Evolutionary conservation across 2,888 invertebrate species (phyloP), one percentile per base, ranked within the genome.

Genomic region (Thumatha senex): DNA sequence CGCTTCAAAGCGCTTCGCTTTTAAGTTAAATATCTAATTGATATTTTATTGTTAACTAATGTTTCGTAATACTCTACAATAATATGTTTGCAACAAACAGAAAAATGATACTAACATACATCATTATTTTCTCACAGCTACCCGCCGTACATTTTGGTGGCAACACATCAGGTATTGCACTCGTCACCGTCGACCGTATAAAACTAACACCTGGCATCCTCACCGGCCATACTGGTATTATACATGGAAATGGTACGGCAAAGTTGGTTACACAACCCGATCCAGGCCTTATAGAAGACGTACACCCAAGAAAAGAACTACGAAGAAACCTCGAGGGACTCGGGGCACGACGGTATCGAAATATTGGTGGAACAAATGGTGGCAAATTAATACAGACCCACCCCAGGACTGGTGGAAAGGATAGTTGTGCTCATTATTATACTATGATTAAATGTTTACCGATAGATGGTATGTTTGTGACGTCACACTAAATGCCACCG

Each of bases 351-450:
- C 1, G 7, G 12, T 7, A 7, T 14, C 14, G 7, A 36, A 9
- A 36, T 7, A 34, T 33, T 42, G 42, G 42, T 42, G 42, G 42
- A 34, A 42, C 33, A 34, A 42, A 18, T 42, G 42, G 42, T 42
- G 42, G 42, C 15, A 42, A 15, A 33, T 10, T 9, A 7, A 8
- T 0, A 34, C 42, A 0, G 5, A 1, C 1, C n/a, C 1, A 33
- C 9, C 18, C 5, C 42, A 18, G 10, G 33, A 42, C 9, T 42
- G 42, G 42, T 42, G 33, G 33, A 42, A 42, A 18, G 42, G 42
- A n/a, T 42, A 42, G 42, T 9, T 18, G 1, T 36, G 14, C 18
- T 24, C 5, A 24, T 24, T 24, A 24, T 24, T 24, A 5, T 24
- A n/a, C n/a, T n/a, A n/a, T n/a, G n/a, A n/a, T n/a, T n/a, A n/a